A percentile compares a stretch with the other conserved stretches of the same genome.
These are phyloP conservation scores for Lophotis ruficrista DNA, from an alignment of 2,113 vertebrate genomes.

Conservation along the genomic window DNA sequence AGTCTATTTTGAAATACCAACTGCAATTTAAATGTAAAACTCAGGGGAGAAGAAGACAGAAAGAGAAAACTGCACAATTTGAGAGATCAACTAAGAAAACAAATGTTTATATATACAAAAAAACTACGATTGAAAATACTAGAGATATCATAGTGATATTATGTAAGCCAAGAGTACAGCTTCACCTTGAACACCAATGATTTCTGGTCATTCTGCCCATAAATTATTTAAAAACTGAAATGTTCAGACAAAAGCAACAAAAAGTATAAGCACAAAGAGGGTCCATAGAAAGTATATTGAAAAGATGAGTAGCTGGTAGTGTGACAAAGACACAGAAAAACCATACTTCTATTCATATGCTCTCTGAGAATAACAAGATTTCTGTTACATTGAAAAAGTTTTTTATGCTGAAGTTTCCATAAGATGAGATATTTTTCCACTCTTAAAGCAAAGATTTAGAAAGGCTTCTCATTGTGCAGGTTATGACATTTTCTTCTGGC, in stretches of 20 bases:
- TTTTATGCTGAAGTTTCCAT: background rate
- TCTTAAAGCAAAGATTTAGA: background rate
- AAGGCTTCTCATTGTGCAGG: background rate
- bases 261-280: background rate
- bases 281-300: background rate
- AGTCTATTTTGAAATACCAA: background rate
- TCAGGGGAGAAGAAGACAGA: background rate
- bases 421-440: background rate
- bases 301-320: background rate
- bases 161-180: background rate
- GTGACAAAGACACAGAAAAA: background rate
- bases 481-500: background rate
- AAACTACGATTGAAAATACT: background rate
- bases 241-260: background rate
- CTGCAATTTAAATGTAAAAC: background rate
- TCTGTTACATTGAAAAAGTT: background rate
- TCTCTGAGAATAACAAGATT: background rate
- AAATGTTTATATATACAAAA: background rate
- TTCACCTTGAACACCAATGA: background rate
- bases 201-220: background rate
- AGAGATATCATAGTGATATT: background rate
- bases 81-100: background rate
- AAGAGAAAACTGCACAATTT: background rate
- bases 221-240: background rate
- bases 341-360: background rate